phyloP scores from a whole-genome alignment of 2,113 vertebrate species.

The Myodes glareolus region DNA sequence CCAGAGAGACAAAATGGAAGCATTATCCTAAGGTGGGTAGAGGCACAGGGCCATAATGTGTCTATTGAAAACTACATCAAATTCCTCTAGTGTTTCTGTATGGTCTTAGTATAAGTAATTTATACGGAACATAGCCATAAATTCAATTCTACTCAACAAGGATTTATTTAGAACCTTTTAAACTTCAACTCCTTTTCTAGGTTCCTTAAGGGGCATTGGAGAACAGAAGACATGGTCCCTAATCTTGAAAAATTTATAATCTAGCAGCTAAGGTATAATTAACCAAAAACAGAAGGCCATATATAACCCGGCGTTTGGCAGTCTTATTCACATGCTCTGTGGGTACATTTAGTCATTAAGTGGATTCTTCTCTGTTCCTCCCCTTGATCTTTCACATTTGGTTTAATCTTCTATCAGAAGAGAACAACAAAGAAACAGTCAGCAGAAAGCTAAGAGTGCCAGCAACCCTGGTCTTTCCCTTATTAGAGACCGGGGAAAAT shows the following conservation, averaged over 20 bases:
- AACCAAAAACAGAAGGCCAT: background rate
- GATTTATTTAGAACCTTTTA: slow-evolving; percentile 55
- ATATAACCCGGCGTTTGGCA: slow-evolving; percentile 36
- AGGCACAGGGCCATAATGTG: background rate
- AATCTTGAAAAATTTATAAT: slow-evolving; percentile 38
- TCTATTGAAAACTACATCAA: background rate
- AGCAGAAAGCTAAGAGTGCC: background rate
- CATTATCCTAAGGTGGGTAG: background rate
- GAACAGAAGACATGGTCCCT: slow-evolving; percentile 3
- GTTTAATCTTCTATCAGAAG: slow-evolving; percentile 23
- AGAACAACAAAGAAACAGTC: background rate
- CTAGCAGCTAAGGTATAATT: slow-evolving; percentile 39
- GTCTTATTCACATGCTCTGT: background rate
- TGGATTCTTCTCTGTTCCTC: slow-evolving; percentile 6
- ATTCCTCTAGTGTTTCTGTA: background rate
- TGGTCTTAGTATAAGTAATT: background rate
- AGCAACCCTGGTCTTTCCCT: background rate
- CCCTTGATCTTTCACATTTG: background rate
- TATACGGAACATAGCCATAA: background rate
- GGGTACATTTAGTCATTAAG: slow-evolving; percentile 11
- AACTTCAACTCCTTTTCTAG: slow-evolving; percentile 21
- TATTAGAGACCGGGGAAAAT: slow-evolving; percentile 12
- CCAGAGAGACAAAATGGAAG: background rate
- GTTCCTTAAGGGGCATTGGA: slow-evolving; percentile 26
- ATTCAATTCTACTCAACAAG: slow-evolving; percentile 49